Percentiles rank a stretch among this genome's conserved stretches.
Conservation (phyloP, 1,140 invertebrate genomes). For the Cotesia chilonis region DNA sequence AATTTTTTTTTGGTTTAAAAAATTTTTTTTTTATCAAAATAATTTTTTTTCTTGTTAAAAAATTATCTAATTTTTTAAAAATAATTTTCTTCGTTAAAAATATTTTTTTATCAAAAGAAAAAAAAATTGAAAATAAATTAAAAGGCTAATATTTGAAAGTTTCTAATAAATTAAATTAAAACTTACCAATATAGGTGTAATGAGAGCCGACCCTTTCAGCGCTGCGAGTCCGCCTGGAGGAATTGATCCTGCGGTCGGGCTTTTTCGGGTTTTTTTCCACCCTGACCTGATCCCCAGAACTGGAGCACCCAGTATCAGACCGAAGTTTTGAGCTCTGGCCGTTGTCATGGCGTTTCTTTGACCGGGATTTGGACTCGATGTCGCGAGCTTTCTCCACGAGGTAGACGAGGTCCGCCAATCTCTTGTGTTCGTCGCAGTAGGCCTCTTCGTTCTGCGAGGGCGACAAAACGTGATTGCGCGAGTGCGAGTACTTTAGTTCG, state of each 20-base stretch:
- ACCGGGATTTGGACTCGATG: slow-evolving; percentile 40
- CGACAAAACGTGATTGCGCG: slow-evolving; percentile 47
- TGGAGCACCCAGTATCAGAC: slow-evolving; percentile 52
- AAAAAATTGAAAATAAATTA: neutral
- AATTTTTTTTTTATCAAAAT: no score
- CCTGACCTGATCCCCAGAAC: slow-evolving; percentile 48
- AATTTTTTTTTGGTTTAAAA: no score
- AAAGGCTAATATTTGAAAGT: no score
- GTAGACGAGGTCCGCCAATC: no score
- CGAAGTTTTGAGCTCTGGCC: slow-evolving; percentile 36
- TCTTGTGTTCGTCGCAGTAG: no score
- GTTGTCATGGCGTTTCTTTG: slow-evolving; percentile 46
- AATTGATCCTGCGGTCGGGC: slow-evolving; percentile 54
- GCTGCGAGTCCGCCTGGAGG: slow-evolving; percentile 57
- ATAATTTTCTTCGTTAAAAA: neutral
- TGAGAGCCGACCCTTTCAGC: slow-evolving; percentile 60
- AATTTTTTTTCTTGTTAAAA: no score
- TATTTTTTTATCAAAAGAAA: neutral
- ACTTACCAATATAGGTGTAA: slow-evolving; percentile 61
- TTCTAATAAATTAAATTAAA: slow-evolving; percentile 4
- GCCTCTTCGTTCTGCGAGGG: neutral
- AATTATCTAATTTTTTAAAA: neutral
- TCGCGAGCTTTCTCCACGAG: no score
- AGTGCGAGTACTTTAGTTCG: slow-evolving; percentile 26
- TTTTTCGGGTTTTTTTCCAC: slow-evolving; percentile 47